Evolutionary conservation across 2,113 vertebrate genomes (phyloP), one percentile per base, ranked within the genome.

Genomic region (Carollia perspicillata): DNA sequence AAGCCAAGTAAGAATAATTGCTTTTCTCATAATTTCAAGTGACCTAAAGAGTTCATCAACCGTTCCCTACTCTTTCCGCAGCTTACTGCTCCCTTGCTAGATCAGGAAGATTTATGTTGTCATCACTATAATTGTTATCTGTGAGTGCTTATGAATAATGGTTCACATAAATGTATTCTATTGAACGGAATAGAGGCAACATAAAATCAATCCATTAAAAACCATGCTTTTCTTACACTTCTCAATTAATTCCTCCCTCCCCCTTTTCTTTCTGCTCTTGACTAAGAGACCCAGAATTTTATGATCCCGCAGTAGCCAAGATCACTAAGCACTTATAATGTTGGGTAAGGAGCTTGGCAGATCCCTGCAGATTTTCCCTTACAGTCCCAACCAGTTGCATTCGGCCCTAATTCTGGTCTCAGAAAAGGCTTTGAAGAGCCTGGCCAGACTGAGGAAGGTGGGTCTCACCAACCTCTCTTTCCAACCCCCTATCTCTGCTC

Each of bases 181-280:
- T 81, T 16, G 89, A 96, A 92, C 1, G 0, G 74, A 93, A 37
- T 22, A 44, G 75, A 87, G 40, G 83, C 69, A 94, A 93, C 78
- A 93, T 86, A 94, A 97, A 97, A 93, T 94, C 79, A 93, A 95
- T 96, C 81, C 20, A 86, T 95, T 97, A 87, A 93, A 95, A 95
- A 51, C 9, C 30, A 42, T 81, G 49, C 93, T 94, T 95, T 93
- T 87, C 60, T 90, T 93, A 92, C 44, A 49, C 55, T 69, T 97
- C 42, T 81, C 30, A 44, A 13, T 91, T 91, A 20, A 2, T 40
- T 35, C 6, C 26, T 6, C 16, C 13, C 28, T 13, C 17, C 33
- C 63, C 55, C 16, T 96, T 93, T 53, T 77, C 37, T 81, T 78
- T 81, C 51, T 89, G 33, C 40, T 94, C 53, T 80, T 95, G 35